phyloP scores from a whole-genome alignment of 2,797 vertebrate genomes.

The Oophaga sylvatica region DNA sequence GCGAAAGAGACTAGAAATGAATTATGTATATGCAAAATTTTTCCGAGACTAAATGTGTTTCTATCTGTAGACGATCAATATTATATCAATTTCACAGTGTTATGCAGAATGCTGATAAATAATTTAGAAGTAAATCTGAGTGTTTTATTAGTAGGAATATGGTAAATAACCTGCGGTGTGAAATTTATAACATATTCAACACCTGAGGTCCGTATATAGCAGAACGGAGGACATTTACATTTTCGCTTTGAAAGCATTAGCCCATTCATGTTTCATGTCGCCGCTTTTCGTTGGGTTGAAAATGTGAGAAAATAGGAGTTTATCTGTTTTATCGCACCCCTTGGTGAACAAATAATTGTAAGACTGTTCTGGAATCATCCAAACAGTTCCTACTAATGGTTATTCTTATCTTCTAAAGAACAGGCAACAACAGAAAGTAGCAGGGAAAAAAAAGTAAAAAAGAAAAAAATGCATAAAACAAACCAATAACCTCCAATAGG shows the following conservation, averaged over 20 bases:
- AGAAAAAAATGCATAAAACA: slow-evolving; percentile 54
- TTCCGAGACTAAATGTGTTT: slow-evolving; percentile 41
- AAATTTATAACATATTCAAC: slow-evolving; percentile 61
- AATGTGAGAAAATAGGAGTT: slow-evolving; percentile 63
- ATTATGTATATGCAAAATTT: slow-evolving; percentile 51
- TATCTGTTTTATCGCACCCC: slow-evolving; percentile 59
- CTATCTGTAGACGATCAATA: slow-evolving; percentile 46
- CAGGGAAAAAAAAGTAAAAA: slow-evolving; percentile 64
- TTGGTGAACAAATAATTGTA: slow-evolving; percentile 70
- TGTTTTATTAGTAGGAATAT: slow-evolving; percentile 35
- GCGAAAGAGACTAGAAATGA: slow-evolving; percentile 34
- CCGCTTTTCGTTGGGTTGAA: slow-evolving; percentile 51
- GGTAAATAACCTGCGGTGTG: slow-evolving; percentile 45
- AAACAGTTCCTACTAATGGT: slow-evolving; percentile 62
- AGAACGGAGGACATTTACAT: slow-evolving; percentile 61
- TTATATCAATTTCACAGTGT: slow-evolving; percentile 44
- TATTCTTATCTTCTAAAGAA: slow-evolving; percentile 66
- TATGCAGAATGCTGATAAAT: slow-evolving; percentile 48
- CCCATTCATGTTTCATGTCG: slow-evolving; percentile 58
- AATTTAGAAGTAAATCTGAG: slow-evolving; percentile 33
- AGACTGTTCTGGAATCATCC: slow-evolving; percentile 67
- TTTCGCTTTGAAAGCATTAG: slow-evolving; percentile 58
- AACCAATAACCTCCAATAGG: slow-evolving; percentile 29
- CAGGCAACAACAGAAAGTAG: slow-evolving; percentile 60
- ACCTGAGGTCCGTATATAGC: slow-evolving; percentile 37